Percentiles rank a stretch among this genome's conserved stretches.
Evolutionary conservation across 1,140 invertebrate species (phyloP).

Genomic region (Tribolium madens): DNA sequence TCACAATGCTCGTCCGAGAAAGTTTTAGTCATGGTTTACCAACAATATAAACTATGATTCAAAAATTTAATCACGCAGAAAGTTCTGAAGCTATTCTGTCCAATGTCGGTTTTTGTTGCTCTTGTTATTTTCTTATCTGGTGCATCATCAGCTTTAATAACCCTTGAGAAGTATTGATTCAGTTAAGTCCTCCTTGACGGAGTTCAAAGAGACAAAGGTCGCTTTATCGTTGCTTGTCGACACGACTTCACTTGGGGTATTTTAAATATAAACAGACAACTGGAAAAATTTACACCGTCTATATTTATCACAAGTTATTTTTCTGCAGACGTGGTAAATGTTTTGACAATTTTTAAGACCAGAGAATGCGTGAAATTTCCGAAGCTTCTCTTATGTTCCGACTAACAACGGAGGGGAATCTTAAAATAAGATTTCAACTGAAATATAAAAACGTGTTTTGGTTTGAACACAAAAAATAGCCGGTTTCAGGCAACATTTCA

Average conservation of each 20-base stretch:
- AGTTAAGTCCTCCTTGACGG: background rate
- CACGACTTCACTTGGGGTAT: background rate
- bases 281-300: conserved; percentile 15
- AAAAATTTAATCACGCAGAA: background rate
- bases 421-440: conserved; percentile 4
- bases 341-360: conserved; percentile 33
- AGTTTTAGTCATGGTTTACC: background rate
- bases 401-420: background rate
- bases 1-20: background rate
- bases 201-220: background rate
- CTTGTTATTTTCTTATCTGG: background rate
- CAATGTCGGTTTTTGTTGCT: background rate
- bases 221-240: background rate
- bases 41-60: background rate
- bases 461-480: conserved; percentile 18
- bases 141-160: background rate
- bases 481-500: conserved; percentile 16
- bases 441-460: conserved; percentile 25
- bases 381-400: conserved; percentile 4
- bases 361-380: conserved; percentile 25
- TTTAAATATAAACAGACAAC: background rate
- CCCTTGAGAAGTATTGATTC: background rate
- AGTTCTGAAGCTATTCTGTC: background rate
- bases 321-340: conserved; percentile 37
- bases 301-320: conserved; percentile 19